Evolutionary conservation across 1,140 invertebrate species (phyloP), one percentile per base, ranked within the genome.

Genomic region (Papilio polytes): DNA sequence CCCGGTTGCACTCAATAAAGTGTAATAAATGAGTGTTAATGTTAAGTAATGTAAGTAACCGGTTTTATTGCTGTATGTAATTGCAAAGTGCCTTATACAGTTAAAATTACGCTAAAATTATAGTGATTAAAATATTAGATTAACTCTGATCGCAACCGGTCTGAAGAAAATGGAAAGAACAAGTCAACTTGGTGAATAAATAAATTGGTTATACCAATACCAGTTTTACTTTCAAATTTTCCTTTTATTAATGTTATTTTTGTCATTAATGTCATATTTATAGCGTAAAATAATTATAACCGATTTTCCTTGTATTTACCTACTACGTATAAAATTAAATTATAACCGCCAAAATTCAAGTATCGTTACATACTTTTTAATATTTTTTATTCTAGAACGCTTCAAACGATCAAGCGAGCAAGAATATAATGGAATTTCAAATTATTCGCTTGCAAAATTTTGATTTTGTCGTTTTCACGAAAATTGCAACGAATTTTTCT

Each of bases 1-100:
- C 18, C 31, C 10, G 59, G n/a, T 78, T 66, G 77, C 77, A 66
- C 77, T 63, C 56, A 20, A 77, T 77, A 77, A 56, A 53, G 18
- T 56, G 74, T 18, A 18, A 77, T 77, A 56, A 77, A 53, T n/a
- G 31, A 7, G 2, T n/a, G 74, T 56, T 26, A 26, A 36, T 26
- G 20, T 70, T 73, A 46, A 74, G n/a, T 74, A 46, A 46, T 74
- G 12, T 13, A 46, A 46, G 9, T 41, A 44, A 44, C 44, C 18
- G 18, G 44, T 44, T 46, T 44, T 13, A 74, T 74, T n/a, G 72
- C 72, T 46, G n/a, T 46, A 3, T 0, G 72, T 8, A 46, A 41
- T 46, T 74, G 15, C 3, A 20, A 8, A 46, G n/a, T 76, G 26
- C 46, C 20, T 53, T 48, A 26, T 44, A 48, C 20, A 70, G 26